Percentiles rank a stretch among this genome's conserved stretches.
Evolutionary conservation across 2,113 vertebrate species (phyloP).

Genomic region (Emydocephalus ijimae): DNA sequence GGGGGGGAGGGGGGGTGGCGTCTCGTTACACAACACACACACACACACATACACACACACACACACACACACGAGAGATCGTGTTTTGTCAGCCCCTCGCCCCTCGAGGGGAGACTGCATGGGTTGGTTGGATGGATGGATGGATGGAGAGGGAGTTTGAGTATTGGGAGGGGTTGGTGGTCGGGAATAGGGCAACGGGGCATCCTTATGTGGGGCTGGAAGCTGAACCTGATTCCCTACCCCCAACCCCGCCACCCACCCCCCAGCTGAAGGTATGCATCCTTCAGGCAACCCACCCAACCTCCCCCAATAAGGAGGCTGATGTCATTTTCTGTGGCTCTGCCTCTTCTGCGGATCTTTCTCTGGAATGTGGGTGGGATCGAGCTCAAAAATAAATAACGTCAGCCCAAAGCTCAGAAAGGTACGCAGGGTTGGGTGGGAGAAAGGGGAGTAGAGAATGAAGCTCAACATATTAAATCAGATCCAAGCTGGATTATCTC

Average conservation of each 20-base stretch:
- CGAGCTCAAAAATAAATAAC: neutral
- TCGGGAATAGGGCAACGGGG: neutral
- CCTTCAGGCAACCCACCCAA: neutral
- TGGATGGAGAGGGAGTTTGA: too few species aligned
- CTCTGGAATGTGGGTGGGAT: neutral
- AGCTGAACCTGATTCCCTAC: neutral
- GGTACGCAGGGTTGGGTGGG: neutral
- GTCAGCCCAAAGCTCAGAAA: neutral
- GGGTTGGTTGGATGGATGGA: neutral
- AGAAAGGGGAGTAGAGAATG: neutral
- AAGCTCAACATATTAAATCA: neutral
- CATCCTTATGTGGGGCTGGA: neutral
- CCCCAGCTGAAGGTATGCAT: neutral
- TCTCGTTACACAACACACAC: neutral
- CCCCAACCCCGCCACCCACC: too few species aligned
- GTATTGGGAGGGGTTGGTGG: neutral
- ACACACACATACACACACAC: neutral
- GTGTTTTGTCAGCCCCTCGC: neutral
- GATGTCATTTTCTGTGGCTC: constrained; percentile 9
- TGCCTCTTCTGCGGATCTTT: neutral
- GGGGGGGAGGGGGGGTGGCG: neutral
- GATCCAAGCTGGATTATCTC: neutral
- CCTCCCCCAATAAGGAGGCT: neutral
- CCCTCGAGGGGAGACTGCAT: neutral
- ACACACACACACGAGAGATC: neutral